Evolutionary conservation across 2,888 invertebrate genomes (phyloP).

Genomic region (Buathra laborator): DNA sequence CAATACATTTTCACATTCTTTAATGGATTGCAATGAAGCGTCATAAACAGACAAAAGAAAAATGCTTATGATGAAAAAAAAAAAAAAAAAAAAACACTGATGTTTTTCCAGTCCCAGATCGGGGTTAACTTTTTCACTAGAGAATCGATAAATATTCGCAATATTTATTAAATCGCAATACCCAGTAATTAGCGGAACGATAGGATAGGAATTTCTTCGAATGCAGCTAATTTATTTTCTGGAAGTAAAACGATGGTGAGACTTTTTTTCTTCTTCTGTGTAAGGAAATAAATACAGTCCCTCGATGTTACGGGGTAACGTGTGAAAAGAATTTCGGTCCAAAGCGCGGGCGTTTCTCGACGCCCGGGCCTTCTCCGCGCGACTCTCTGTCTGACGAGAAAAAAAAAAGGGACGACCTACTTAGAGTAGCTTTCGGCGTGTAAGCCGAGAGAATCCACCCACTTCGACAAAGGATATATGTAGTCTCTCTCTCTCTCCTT

Average conservation of each 20-base stretch:
- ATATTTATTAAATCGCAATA: too few relatives aligned
- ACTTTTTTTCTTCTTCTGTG: not conserved
- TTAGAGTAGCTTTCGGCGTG: conserved; percentile 61
- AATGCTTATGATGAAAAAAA: too few relatives aligned
- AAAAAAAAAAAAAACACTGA: too few relatives aligned
- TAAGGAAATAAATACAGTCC: not conserved
- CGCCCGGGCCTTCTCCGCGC: conserved; percentile 41
- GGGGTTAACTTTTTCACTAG: too few relatives aligned
- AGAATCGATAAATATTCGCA: too few relatives aligned
- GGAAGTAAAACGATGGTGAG: not conserved
- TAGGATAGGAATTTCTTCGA: too few relatives aligned
- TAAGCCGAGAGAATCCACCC: conserved; percentile 49
- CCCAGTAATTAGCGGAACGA: too few relatives aligned
- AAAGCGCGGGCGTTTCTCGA: conserved; percentile 54
- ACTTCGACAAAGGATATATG: conserved; percentile 35
- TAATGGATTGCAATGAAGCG: too few relatives aligned
- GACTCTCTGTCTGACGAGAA: conserved; percentile 55
- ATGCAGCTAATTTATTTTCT: not conserved
- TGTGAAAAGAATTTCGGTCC: conserved; percentile 40
- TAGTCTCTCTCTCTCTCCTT: conserved; percentile 43
- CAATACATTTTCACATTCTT: too few relatives aligned
- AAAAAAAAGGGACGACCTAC: conserved; percentile 71
- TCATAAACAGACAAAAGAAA: too few relatives aligned
- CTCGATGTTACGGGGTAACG: not conserved
- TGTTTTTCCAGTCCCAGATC: too few relatives aligned